Evolutionary conservation across 2,888 invertebrate species (phyloP), one percentile per base, ranked within the genome.

Genomic region (Nemapogon koenigi): DNA sequence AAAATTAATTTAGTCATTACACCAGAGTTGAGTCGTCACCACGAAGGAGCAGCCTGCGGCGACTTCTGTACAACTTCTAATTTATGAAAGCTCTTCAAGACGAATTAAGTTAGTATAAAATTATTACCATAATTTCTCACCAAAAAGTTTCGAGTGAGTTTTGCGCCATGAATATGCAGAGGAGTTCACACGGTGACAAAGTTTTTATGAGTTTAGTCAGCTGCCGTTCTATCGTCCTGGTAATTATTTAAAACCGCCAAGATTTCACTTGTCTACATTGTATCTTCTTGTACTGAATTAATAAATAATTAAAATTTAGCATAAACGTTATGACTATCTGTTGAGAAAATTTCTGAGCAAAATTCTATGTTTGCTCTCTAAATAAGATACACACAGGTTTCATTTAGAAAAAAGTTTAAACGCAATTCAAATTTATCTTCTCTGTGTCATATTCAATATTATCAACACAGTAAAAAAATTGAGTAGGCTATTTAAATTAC

Each of bases 81-180:
- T 64, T 68, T 61, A 62, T 62, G 55, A 64, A 63, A 64, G 52
- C 58, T 51, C 51, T 51, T 42, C 47, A 67, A 68, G 70, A 66
- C 59, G 63, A 63, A 69, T 68, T 61, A 64, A 69, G 65, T 71
- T 71, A 60, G 62, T 62, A 64, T 66, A 67, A 71, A 70, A 69
- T 71, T 66, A 71, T 72, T 71, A 69, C 64, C 64, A 71, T 72
- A 71, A 75, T 75, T 72, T 69, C 70, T 64, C 69, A 70, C 71
- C 72, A 63, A 68, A 69, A 72, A 70, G 71, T 73, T 73, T 66
- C 67, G 56, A 65, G 62, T 64, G 66, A 68, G 64, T 69, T 70
- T n/a, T 62, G 51, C 56, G 53, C 55, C 52, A 72, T 73, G 73
- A 75, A 75, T 73, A 75, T 73, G 66, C 72, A 73, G 70, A 63